These are phyloP conservation scores for Hypercompe scribonia DNA, from an alignment of 2,888 invertebrate species.

Conservation along the genomic window DNA sequence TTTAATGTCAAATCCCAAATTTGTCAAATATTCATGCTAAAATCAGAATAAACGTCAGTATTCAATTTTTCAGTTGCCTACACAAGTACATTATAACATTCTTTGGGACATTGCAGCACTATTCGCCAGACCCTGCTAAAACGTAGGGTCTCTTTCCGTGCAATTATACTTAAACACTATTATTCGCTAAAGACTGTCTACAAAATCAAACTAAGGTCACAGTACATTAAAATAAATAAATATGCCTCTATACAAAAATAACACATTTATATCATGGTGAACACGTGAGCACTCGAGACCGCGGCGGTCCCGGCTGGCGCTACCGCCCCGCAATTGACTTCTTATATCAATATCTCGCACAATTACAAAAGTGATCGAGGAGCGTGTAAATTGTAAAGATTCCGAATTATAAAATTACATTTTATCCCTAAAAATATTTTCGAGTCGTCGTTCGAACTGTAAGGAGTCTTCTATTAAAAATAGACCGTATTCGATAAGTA, in stretches of 20 bases:
- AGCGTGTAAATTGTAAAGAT: constrained; percentile 76
- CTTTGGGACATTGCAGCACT: constrained; percentile 85
- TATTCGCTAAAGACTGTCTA: constrained; percentile 79
- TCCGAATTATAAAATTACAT: constrained; percentile 78
- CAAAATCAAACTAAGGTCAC: constrained; percentile 75
- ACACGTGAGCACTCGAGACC: constrained; percentile 80
- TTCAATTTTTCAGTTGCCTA: constrained; percentile 66
- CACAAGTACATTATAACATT: constrained; percentile 74
- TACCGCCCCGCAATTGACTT: constrained; percentile 73
- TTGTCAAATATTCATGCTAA: constrained; percentile 45
- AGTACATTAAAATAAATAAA: constrained; percentile 82
- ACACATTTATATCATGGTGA: constrained; percentile 80
- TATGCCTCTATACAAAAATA: constrained; percentile 85
- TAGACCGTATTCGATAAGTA: constrained; percentile 61
- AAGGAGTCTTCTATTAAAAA: constrained; percentile 74
- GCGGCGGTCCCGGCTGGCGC: constrained; percentile 59
- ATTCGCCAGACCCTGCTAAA: constrained; percentile 81
- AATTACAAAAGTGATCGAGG: constrained; percentile 84
- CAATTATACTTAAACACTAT: constrained; percentile 74
- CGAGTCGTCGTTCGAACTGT: constrained; percentile 56
- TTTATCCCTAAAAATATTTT: constrained; percentile 77
- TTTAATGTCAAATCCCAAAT: constrained; percentile 66
- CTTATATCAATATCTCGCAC: constrained; percentile 73
- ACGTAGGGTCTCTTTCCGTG: constrained; percentile 82
- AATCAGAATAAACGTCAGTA: constrained; percentile 50